A percentile compares a stretch with the other conserved stretches of the same genome.
Conservation (phyloP, 1,140 invertebrate genomes). For the Drosophila erecta region DNA sequence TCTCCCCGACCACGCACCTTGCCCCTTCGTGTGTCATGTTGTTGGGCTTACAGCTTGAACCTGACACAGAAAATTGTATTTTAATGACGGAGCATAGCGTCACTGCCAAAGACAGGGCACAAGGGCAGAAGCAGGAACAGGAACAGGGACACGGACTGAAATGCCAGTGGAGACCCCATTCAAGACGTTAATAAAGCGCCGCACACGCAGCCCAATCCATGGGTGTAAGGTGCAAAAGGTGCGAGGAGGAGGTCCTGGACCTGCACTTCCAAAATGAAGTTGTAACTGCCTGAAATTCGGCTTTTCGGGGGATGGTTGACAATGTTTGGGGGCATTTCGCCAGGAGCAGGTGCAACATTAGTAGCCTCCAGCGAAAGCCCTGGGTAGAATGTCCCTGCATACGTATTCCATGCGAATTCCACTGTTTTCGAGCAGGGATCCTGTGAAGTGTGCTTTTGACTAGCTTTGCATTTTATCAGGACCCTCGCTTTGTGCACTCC, state of each 20-base stretch:
- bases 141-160: not conserved
- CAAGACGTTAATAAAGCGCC: slow-evolving; percentile 81
- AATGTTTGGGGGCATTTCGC: slow-evolving; percentile 48
- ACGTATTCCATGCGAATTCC: slow-evolving; percentile 46
- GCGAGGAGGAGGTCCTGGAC: not conserved
- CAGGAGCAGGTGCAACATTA: slow-evolving; percentile 44
- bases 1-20: slow-evolving; percentile 1
- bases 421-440: slow-evolving; percentile 4
- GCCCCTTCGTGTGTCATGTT: slow-evolving; percentile 30
- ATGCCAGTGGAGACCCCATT: slow-evolving; percentile 29
- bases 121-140: slow-evolving; percentile 2
- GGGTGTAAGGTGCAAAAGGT: slow-evolving; percentile 14
- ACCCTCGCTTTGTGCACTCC: slow-evolving; percentile 2
- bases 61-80: slow-evolving; percentile 83
- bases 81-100: slow-evolving; percentile 73
- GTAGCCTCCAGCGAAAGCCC: slow-evolving; percentile 16
- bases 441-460: slow-evolving; percentile 39
- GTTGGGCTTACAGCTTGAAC: slow-evolving; percentile 72
- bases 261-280: slow-evolving; percentile 68
- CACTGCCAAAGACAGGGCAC: slow-evolving; percentile 32
- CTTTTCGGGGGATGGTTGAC: slow-evolving; percentile 1
- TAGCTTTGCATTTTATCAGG: slow-evolving; percentile 47
- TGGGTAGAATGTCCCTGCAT: slow-evolving; percentile 32
- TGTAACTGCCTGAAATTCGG: slow-evolving; percentile 49
- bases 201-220: slow-evolving; percentile 53